Evolutionary conservation across 2,888 invertebrate genomes (phyloP).

Genomic region (Ecdyonurus torrentis): DNA sequence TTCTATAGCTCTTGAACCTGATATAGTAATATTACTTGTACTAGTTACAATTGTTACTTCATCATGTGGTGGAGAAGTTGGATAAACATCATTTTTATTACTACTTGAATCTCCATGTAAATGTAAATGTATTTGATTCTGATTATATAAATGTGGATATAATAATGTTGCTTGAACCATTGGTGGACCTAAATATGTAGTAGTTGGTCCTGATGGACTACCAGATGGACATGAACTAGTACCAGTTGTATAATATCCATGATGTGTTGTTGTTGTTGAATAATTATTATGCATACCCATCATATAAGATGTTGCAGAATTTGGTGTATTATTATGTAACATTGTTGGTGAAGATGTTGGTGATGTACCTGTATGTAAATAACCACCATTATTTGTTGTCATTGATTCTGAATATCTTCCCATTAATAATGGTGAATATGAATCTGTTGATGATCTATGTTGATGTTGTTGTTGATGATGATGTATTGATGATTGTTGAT

Average conservation of each 20-base stretch:
- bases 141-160: slow-evolving; percentile 62
- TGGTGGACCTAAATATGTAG: slow-evolving; percentile 1
- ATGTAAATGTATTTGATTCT: slow-evolving; percentile 73
- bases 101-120: slow-evolving; percentile 34
- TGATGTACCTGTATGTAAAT: background rate
- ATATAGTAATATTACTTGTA: background rate
- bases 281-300: slow-evolving; percentile 7
- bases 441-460: background rate
- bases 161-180: slow-evolving; percentile 30
- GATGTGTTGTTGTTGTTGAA: slow-evolving; percentile 4
- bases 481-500: background rate
- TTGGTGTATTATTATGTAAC: background rate
- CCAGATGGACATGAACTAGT: background rate
- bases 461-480: no score
- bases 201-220: background rate
- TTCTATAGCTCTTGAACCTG: slow-evolving; percentile 9
- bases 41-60: slow-evolving; percentile 6
- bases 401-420: background rate
- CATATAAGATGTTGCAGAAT: background rate
- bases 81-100: slow-evolving; percentile 2
- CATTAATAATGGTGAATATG: background rate
- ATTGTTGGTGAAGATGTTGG: background rate
- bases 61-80: slow-evolving; percentile 4
- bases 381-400: background rate
- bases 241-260: slow-evolving; percentile 4